Percentiles rank a stretch among this genome's conserved stretches.
Conservation (phyloP, 2,113 vertebrate species). For the Telmatochromis bifrenatus region DNA sequence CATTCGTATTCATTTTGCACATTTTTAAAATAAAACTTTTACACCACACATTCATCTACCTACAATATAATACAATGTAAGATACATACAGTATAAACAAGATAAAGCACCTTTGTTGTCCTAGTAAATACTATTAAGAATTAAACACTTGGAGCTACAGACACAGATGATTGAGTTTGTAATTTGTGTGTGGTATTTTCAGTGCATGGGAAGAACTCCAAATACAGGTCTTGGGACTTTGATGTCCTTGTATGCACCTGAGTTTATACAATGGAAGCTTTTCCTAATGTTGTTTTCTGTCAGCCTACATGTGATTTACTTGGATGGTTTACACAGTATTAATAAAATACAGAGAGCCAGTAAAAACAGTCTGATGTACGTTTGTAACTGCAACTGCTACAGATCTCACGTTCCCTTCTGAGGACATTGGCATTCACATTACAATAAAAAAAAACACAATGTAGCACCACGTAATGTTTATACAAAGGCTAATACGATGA, state of each 20-base stretch:
- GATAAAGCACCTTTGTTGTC: conserved; percentile 79
- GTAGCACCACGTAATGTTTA: conserved; percentile 93
- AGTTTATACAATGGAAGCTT: conserved; percentile 73
- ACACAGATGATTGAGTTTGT: conserved; percentile 76
- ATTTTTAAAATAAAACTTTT: conserved; percentile 97
- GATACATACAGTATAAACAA: conserved; percentile 86
- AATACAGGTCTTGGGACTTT: conserved; percentile 72
- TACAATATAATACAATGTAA: conserved; percentile 89
- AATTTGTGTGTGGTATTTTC: conserved; percentile 80
- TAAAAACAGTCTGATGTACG: conserved; percentile 66
- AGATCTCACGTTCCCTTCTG: conserved; percentile 70
- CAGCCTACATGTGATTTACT: conserved; percentile 54
- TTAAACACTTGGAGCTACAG: conserved; percentile 77
- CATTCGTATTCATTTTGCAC: conserved; percentile 78
- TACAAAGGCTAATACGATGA: conserved; percentile 77
- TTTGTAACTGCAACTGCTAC: conserved; percentile 62
- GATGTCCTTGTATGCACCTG: conserved; percentile 80
- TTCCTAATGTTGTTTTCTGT: conserved; percentile 51
- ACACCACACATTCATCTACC: conserved; percentile 84
- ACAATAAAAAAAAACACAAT: conserved; percentile 71
- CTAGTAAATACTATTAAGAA: conserved; percentile 74
- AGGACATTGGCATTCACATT: conserved; percentile 95
- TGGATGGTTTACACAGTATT: conserved; percentile 64
- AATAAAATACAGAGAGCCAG: conserved; percentile 70
- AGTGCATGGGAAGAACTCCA: conserved; percentile 84